phyloP scores from a whole-genome alignment of 2,888 invertebrate genomes.

The Chrysodeixis includens region DNA sequence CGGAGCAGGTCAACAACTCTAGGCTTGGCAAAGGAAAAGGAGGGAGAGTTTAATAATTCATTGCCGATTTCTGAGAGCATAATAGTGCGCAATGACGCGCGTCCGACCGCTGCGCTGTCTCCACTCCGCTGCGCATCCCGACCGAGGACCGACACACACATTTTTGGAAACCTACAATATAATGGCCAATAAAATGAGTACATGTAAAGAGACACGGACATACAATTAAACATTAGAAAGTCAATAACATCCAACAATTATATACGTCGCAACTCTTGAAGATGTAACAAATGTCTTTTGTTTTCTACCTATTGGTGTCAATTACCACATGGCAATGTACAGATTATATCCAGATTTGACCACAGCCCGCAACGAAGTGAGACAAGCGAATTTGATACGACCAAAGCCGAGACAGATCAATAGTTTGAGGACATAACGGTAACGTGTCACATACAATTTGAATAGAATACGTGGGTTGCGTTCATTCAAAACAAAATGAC shows the following conservation, averaged over 20 bases:
- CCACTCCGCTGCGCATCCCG: slow-evolving; percentile 76
- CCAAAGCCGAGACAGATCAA: slow-evolving; percentile 51
- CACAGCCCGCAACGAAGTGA: slow-evolving; percentile 48
- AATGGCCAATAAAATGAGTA: slow-evolving; percentile 7
- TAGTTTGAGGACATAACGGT: slow-evolving; percentile 61
- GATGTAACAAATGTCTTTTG: slow-evolving; percentile 29
- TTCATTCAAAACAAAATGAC: slow-evolving; percentile 18
- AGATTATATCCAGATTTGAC: slow-evolving; percentile 54
- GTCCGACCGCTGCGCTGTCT: slow-evolving; percentile 72
- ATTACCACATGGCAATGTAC: slow-evolving; percentile 37
- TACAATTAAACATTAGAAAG: slow-evolving; percentile 45
- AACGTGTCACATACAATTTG: slow-evolving; percentile 38
- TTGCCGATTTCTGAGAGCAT: slow-evolving; percentile 63
- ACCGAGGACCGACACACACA: slow-evolving; percentile 38
- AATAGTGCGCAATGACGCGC: slow-evolving; percentile 76
- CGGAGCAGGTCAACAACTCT: slow-evolving; percentile 52
- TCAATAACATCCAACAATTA: slow-evolving; percentile 20
- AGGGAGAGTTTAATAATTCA: slow-evolving; percentile 66
- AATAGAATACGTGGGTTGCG: slow-evolving; percentile 30
- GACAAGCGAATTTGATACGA: slow-evolving; percentile 60
- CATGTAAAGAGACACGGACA: slow-evolving; percentile 14
- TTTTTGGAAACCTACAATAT: slow-evolving; percentile 23
- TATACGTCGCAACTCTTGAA: slow-evolving; percentile 29
- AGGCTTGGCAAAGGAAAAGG: slow-evolving; percentile 60
- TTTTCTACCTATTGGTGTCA: slow-evolving; percentile 33